Percentiles rank a stretch among this genome's conserved stretches.
Evolutionary conservation across 2,888 invertebrate genomes (phyloP).

Genomic region (Hofmannophila pseudospretella): DNA sequence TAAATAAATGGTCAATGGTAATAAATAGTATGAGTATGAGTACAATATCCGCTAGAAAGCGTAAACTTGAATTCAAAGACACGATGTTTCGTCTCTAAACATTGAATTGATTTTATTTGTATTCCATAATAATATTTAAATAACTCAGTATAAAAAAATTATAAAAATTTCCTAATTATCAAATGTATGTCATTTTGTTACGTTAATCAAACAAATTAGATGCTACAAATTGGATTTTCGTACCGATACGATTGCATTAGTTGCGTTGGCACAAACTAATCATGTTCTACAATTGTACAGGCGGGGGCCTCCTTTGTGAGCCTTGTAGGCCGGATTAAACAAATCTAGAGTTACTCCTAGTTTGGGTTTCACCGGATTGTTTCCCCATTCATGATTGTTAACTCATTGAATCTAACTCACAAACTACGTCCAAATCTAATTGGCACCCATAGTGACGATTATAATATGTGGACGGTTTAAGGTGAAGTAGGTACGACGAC

Average conservation of each 20-base stretch:
- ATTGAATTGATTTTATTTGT: too few relatives aligned
- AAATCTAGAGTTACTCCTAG: slow-evolving; percentile 29
- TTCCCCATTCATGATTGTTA: slow-evolving; percentile 23
- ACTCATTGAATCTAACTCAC: slow-evolving; percentile 12
- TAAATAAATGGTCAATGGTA: too few relatives aligned
- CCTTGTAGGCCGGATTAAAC: slow-evolving; percentile 27
- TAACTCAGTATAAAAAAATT: too few relatives aligned
- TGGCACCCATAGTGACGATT: not conserved
- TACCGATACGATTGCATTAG: slow-evolving; percentile 36
- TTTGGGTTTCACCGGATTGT: slow-evolving; percentile 28
- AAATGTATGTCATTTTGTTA: too few relatives aligned
- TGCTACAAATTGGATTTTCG: slow-evolving; percentile 44
- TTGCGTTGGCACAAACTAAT: slow-evolving; percentile 41
- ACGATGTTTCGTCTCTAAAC: too few relatives aligned
- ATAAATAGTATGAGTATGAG: too few relatives aligned
- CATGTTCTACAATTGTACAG: slow-evolving; percentile 27
- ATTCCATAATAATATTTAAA: too few relatives aligned
- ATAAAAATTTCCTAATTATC: too few relatives aligned
- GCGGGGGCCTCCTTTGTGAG: slow-evolving; percentile 23
- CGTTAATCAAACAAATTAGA: slow-evolving; percentile 30
- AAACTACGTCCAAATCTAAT: not conserved
- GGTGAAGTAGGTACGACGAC: too few relatives aligned
- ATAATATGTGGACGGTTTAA: not conserved
- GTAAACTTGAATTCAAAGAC: too few relatives aligned
- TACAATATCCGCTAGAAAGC: too few relatives aligned